Evolutionary conservation across 2,888 invertebrate genomes (phyloP), one percentile per base, ranked within the genome.

Genomic region (Girardia tigrina): DNA sequence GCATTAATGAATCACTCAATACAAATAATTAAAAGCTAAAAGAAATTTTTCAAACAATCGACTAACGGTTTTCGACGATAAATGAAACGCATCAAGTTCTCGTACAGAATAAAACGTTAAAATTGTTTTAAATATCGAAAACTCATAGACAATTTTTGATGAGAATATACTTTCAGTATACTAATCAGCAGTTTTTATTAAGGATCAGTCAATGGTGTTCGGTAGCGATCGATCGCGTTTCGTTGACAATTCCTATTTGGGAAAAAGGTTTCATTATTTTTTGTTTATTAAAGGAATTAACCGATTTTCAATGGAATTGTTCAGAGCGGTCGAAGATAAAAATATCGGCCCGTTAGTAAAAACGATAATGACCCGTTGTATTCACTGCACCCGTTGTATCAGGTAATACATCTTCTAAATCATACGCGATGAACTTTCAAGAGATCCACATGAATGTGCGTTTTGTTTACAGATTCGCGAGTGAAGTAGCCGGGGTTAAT

Each of bases 141-240:
- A n/a, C n/a, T n/a, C n/a, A n/a, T n/a, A n/a, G n/a, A n/a, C n/a
- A n/a, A n/a, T n/a, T n/a, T n/a, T n/a, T n/a, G n/a, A n/a, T n/a
- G n/a, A n/a, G n/a, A n/a, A n/a, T n/a, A n/a, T n/a, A n/a, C n/a
- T n/a, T n/a, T n/a, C n/a, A n/a, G n/a, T n/a, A n/a, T n/a, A n/a
- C n/a, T n/a, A n/a, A n/a, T n/a, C n/a, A n/a, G n/a, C n/a, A n/a
- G n/a, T n/a, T n/a, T n/a, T n/a, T n/a, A n/a, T n/a, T n/a, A n/a
- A 98, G 86, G 98, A 99, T 87, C 98, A 99, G 85, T 94, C 95
- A 26, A 97, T 99, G 94, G 92, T 93, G 0, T 98, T 97, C 86
- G 98, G 98, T 12, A 84, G 83, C 77, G 77, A 93, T 84, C 89
- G 92, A 79, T 93, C 94, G 77, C 87, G 95, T 28, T 97, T 95